These are phyloP conservation scores for Delphinapterus leucas DNA, from an alignment of 2,113 vertebrate species.

Conservation along the genomic window DNA sequence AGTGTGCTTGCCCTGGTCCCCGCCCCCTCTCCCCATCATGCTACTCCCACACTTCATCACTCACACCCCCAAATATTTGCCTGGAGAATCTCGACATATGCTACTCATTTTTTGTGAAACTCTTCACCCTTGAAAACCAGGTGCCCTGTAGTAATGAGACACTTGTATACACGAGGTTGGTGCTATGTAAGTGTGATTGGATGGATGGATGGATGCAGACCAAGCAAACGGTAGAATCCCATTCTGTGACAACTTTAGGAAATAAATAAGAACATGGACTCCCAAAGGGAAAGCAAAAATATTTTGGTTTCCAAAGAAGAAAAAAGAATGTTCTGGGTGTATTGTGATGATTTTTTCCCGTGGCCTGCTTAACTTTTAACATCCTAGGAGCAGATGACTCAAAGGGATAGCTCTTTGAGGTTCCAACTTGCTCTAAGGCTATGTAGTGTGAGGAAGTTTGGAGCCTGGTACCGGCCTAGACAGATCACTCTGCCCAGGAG, in stretches of 20 bases:
- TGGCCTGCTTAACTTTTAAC: not conserved
- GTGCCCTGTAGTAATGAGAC: not conserved
- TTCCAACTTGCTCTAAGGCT: not conserved
- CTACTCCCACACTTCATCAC: not conserved
- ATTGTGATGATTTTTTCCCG: not conserved
- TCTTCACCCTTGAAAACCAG: not conserved
- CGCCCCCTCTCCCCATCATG: accelerated
- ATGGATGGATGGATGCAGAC: not conserved
- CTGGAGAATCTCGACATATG: not conserved
- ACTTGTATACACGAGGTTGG: not conserved
- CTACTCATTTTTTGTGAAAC: not conserved
- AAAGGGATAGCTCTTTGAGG: not conserved
- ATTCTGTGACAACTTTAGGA: not conserved
- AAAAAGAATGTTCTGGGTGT: not conserved
- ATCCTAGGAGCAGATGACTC: not conserved
- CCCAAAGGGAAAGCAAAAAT: not conserved
- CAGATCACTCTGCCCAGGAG: not conserved
- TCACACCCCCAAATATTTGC: not conserved
- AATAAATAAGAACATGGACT: not conserved
- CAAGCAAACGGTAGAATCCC: not conserved
- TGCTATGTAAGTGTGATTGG: not conserved
- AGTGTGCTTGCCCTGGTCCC: not conserved
- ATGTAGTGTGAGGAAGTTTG: not conserved
- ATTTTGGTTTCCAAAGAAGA: not conserved
- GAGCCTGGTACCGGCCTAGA: not conserved